Evolutionary conservation across 53 echinoderm and acorn worm species (phyloP).

Genomic region (Stichopus horrens): DNA sequence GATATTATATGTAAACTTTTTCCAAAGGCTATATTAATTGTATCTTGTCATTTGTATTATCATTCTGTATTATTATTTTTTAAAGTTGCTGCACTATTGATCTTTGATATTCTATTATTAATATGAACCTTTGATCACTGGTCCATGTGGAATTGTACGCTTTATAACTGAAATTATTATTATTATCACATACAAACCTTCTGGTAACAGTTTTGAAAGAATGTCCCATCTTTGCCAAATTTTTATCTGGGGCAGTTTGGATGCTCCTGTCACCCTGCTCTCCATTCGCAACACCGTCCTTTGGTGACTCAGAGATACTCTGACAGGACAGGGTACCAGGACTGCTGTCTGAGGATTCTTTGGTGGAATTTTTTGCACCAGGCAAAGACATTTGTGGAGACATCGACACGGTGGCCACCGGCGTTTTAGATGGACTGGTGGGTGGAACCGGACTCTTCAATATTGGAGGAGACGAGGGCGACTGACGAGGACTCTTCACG

Average conservation of each 20-base stretch:
- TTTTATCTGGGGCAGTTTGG: not conserved
- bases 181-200: not conserved
- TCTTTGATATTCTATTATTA: no score
- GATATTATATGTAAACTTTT: no score
- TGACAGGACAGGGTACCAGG: not conserved
- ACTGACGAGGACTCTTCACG: not conserved
- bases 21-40: no score
- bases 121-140: no score
- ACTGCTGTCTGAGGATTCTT: not conserved
- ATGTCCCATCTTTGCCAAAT: constrained; percentile 8
- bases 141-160: no score
- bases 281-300: not conserved
- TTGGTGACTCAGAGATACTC: not conserved
- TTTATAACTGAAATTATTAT: no score
- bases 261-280: not conserved
- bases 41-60: no score
- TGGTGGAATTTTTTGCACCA: not conserved
- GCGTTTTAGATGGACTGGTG: not conserved
- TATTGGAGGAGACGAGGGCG: not conserved
- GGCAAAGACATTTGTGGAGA: not conserved
- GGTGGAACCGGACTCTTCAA: not conserved
- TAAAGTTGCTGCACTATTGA: no score
- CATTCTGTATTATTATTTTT: no score
- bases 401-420: no score
- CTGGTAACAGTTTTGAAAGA: constrained; percentile 22